These are phyloP conservation scores for Drosophila nr. perissopoda DNA, from an alignment of 2,888 invertebrate species.

Conservation along the genomic window DNA sequence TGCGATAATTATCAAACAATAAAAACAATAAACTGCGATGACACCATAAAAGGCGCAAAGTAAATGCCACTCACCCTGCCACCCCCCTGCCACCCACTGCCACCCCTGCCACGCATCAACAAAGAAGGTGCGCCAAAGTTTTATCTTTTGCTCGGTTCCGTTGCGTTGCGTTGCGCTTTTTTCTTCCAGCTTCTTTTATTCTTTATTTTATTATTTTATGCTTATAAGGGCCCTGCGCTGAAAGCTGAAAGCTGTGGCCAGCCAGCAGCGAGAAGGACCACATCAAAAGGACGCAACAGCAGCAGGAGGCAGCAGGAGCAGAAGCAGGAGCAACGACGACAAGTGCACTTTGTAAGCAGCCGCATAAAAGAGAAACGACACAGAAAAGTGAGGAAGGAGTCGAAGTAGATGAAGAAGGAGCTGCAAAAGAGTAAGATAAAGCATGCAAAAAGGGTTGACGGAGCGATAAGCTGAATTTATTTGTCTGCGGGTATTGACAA, in stretches of 20 bases:
- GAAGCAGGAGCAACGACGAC: slow-evolving; percentile 43
- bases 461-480: slow-evolving; percentile 76
- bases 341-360: slow-evolving; percentile 71
- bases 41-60: slow-evolving; percentile 63
- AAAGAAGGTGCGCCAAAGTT: slow-evolving; percentile 67
- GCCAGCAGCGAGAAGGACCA: slow-evolving; percentile 55
- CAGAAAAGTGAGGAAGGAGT: slow-evolving; percentile 15
- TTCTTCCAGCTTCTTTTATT: not conserved
- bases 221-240: slow-evolving; percentile 43
- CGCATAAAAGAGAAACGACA: slow-evolving; percentile 58
- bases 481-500: slow-evolving; percentile 79
- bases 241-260: slow-evolving; percentile 54
- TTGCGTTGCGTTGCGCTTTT: slow-evolving; percentile 51
- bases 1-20: slow-evolving; percentile 78
- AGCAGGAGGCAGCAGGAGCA: slow-evolving; percentile 15
- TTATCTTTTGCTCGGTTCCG: slow-evolving; percentile 59
- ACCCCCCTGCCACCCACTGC: not conserved
- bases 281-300: slow-evolving; percentile 42
- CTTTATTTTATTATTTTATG: slow-evolving; percentile 39
- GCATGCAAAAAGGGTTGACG: slow-evolving; percentile 64
- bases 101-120: slow-evolving; percentile 8
- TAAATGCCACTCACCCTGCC: slow-evolving; percentile 5
- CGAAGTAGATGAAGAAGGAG: slow-evolving; percentile 2
- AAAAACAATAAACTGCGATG: slow-evolving; percentile 76
- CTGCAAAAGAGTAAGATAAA: slow-evolving; percentile 2